Evolutionary conservation across 53 echinoderm and acorn worm genomes (phyloP).

Genomic region (Patiria pectinifera): DNA sequence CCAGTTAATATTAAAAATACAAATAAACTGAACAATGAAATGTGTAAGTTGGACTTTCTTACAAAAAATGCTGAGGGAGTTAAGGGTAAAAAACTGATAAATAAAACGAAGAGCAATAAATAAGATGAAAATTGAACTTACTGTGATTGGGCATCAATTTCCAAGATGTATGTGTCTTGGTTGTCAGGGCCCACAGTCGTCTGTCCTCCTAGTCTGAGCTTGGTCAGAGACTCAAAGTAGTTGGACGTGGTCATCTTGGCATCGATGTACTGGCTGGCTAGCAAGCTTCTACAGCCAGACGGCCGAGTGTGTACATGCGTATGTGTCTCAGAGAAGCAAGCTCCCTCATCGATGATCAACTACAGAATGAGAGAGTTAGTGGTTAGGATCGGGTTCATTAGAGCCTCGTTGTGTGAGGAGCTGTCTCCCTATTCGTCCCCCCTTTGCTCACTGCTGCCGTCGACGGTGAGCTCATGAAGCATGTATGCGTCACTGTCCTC

Average conservation of each 20-base stretch:
- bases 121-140: constrained; percentile 32
- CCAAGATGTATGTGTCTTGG: constrained; percentile 71
- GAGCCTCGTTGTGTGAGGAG: constrained; percentile 2
- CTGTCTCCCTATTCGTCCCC: neutral
- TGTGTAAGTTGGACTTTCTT: too few relatives aligned
- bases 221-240: constrained; percentile 55
- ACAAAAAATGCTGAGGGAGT: neutral
- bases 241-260: constrained; percentile 58
- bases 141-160: constrained; percentile 85
- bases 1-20: too few relatives aligned
- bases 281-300: neutral
- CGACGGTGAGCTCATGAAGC: constrained; percentile 51
- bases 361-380: constrained; percentile 9
- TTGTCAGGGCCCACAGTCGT: constrained; percentile 74
- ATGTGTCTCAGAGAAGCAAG: neutral
- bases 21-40: too few relatives aligned
- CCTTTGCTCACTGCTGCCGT: neutral
- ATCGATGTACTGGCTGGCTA: neutral
- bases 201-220: constrained; percentile 46
- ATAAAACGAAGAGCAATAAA: neutral
- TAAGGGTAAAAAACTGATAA: neutral
- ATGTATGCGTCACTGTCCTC: constrained; percentile 50
- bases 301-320: neutral
- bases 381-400: constrained; percentile 27
- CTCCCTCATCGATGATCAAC: constrained; percentile 3